These are phyloP conservation scores for Drosophila conformis DNA, from an alignment of 2,888 invertebrate species.

Conservation along the genomic window DNA sequence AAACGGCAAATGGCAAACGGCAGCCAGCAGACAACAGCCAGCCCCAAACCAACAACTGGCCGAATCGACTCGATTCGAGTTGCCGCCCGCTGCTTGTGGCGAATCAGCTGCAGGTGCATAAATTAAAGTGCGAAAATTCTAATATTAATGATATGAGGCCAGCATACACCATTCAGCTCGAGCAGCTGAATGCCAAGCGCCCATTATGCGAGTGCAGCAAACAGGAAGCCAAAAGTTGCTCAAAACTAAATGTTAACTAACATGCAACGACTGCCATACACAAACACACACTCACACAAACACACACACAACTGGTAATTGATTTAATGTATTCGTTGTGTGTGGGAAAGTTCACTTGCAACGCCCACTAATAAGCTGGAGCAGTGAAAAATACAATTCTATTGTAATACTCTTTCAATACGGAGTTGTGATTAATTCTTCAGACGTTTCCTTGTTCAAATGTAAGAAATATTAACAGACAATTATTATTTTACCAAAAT, in stretches of 20 bases:
- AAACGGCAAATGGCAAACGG: slow-evolving; percentile 61
- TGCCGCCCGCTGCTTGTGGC: slow-evolving; percentile 52
- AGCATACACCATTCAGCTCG: slow-evolving; percentile 18
- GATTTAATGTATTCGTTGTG: slow-evolving; percentile 69
- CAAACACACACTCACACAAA: slow-evolving; percentile 27
- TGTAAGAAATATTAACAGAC: neutral
- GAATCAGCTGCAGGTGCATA: slow-evolving; percentile 78
- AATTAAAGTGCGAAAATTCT: slow-evolving; percentile 79
- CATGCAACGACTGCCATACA: slow-evolving; percentile 65
- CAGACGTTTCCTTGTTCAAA: neutral
- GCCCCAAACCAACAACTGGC: slow-evolving; percentile 21
- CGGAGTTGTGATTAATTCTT: neutral
- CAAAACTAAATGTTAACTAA: slow-evolving; percentile 74
- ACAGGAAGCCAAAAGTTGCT: slow-evolving; percentile 71
- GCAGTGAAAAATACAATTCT: slow-evolving; percentile 64
- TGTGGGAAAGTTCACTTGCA: slow-evolving; percentile 80
- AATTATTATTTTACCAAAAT: neutral
- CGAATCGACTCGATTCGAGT: slow-evolving; percentile 3
- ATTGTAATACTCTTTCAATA: slow-evolving; percentile 54
- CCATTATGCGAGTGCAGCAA: slow-evolving; percentile 62
- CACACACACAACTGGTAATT: slow-evolving; percentile 48
- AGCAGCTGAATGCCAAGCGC: slow-evolving; percentile 22
- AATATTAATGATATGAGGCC: slow-evolving; percentile 69
- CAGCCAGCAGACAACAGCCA: slow-evolving; percentile 38
- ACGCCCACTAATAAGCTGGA: slow-evolving; percentile 68